Evolutionary conservation across 2,113 vertebrate genomes (phyloP), one percentile per base, ranked within the genome.

Genomic region (Parus major): DNA sequence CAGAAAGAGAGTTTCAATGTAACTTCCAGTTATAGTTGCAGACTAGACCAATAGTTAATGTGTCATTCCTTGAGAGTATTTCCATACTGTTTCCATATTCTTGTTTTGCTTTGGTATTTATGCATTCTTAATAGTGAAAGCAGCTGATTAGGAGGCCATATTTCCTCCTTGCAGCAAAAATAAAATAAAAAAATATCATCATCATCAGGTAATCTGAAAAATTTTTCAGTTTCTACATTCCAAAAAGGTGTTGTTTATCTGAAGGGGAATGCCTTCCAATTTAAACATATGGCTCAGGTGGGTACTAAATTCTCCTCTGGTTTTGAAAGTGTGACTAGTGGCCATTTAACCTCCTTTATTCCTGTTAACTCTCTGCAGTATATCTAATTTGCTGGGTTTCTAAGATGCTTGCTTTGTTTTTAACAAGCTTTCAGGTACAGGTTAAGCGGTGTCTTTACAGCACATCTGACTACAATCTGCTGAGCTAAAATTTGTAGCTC

Each of bases 301-400:
- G 50, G 47, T 69, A 16, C 27, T 92, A 70, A 90, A 90, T 89
- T 91, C 66, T 82, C 50, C 35, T 82, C 82, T 73, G 61, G 36
- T 73, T 88, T 88, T 70, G 55, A 29, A 96, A 73, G 36, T 3
- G 2, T 63, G 85, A 36, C 63, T 46, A 36, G 77, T 57, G 59
- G 55, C 85, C 79, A 71, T 55, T 95, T 88, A 73, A 77, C 81
- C 63, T 65, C 64, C 47, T 82, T 85, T 82, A 73, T 70, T 85
- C 76, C 60, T 66, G 52, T 63, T 91, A 88, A 77, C 63, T 7
- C 1, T n/a, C 42, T 77, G 79, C 79, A 73, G n/a, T 92, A 70
- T 82, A 88, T 94, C 64, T 88, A 56, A 90, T 88, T 78, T 95
- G 16, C 71, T 86, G 83, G 11, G 19, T 64, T 88, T 87, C 78